These are phyloP conservation scores for Turritopsis dohrnii DNA, from an alignment of 30 jellyfish, hydroid and myxozoan genomes.

Conservation along the genomic window DNA sequence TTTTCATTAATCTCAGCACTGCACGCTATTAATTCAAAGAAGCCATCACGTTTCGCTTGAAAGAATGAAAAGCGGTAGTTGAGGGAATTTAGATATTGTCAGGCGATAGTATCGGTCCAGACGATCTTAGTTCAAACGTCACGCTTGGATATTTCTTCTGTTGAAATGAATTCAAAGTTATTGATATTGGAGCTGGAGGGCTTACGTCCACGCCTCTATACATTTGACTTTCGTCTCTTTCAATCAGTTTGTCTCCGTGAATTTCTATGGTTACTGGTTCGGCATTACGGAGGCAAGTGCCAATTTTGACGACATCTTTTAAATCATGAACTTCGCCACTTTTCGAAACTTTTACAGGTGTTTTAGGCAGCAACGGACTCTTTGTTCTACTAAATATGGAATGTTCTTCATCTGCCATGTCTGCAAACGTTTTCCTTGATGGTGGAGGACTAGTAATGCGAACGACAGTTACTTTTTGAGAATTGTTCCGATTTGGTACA, in stretches of 20 bases:
- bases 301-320: not conserved
- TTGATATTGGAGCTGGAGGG: not conserved
- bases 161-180: conserved; percentile 9
- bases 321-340: not conserved
- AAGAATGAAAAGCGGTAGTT: not conserved
- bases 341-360: not conserved
- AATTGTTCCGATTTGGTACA: not conserved
- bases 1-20: too few species aligned
- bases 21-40: too few species aligned
- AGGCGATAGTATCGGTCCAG: not conserved
- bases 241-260: conserved; percentile 13
- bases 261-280: conserved; percentile 25
- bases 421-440: not conserved
- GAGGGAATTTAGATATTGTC: not conserved
- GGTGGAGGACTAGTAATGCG: not conserved
- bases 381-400: not conserved
- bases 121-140: conserved; percentile 15
- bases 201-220: not conserved
- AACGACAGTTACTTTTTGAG: not conserved
- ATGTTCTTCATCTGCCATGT: not conserved
- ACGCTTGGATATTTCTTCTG: not conserved
- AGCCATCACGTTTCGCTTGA: too few species aligned
- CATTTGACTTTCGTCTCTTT: conserved; percentile 3
- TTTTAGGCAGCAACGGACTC: not conserved
- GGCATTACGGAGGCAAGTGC: not conserved